Evolutionary conservation across 2,797 vertebrate genomes (phyloP).

Genomic region (Oceanodroma leucorhoa): DNA sequence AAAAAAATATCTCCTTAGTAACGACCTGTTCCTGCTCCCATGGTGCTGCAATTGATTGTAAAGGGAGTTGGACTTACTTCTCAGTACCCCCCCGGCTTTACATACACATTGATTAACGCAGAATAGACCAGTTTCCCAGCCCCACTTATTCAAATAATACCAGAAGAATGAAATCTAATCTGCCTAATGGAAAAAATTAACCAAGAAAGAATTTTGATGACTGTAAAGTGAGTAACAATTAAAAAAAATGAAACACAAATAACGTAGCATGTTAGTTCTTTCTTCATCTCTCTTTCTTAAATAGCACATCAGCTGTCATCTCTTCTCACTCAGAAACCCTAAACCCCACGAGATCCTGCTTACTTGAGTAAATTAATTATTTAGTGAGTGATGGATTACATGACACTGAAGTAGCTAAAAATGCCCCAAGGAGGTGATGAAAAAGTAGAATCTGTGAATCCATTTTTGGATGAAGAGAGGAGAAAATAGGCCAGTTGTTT

Average conservation of each 20-base stretch:
- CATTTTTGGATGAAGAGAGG: background rate
- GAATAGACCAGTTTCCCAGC: background rate
- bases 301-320: constrained; percentile 19
- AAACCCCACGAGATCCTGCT: constrained; percentile 4
- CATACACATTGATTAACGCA: background rate
- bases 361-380: constrained; percentile 68
- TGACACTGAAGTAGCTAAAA: constrained; percentile 34
- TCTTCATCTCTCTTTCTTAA: background rate
- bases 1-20: background rate
- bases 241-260: background rate
- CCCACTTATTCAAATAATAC: background rate
- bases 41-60: background rate
- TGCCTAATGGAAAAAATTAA: background rate
- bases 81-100: background rate
- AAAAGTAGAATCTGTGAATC: constrained; percentile 27
- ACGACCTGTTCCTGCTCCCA: background rate
- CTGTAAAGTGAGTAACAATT: background rate
- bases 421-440: constrained; percentile 44
- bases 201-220: background rate
- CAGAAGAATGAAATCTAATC: background rate
- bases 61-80: background rate
- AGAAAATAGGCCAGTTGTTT: constrained; percentile 12
- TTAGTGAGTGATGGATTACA: constrained; percentile 61
- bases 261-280: fast-evolving
- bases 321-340: constrained; percentile 31